Conservation (phyloP, 2,888 invertebrate species). For the Spilarctia lutea region DNA sequence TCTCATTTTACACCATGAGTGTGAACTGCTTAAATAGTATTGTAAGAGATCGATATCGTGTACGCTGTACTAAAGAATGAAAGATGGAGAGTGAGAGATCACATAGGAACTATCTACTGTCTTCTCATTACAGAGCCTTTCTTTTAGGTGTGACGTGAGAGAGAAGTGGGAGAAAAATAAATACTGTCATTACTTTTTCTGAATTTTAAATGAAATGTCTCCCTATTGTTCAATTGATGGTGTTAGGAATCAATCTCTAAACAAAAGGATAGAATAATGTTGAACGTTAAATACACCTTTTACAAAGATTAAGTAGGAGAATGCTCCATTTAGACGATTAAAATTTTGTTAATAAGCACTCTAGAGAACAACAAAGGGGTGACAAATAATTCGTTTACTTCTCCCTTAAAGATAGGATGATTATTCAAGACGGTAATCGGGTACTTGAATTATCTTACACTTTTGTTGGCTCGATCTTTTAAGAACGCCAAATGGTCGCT, state of each 20-base stretch:
- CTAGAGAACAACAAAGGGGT: constrained; percentile 74
- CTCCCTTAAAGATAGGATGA: constrained; percentile 58
- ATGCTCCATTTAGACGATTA: constrained; percentile 78
- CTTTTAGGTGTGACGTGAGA: not conserved
- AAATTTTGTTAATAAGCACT: constrained; percentile 79
- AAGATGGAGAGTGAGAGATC: not conserved
- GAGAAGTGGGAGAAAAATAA: too few relatives aligned
- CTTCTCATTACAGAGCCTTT: not conserved
- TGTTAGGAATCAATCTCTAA: constrained; percentile 52
- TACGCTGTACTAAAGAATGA: too few relatives aligned
- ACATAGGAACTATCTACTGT: not conserved
- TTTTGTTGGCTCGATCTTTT: constrained; percentile 41
- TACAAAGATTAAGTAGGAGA: constrained; percentile 73
- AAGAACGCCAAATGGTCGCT: constrained; percentile 30
- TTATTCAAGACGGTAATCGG: constrained; percentile 53
- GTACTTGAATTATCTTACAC: constrained; percentile 42
- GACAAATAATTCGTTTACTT: constrained; percentile 79
- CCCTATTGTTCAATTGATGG: constrained; percentile 35
- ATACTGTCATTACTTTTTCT: too few relatives aligned
- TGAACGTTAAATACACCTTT: constrained; percentile 69
- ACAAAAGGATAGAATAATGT: constrained; percentile 71
- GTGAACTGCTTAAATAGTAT: too few relatives aligned
- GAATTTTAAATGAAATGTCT: constrained; percentile 5
- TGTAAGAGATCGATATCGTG: too few relatives aligned
- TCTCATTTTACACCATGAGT: too few relatives aligned